A percentile compares a stretch with the other conserved stretches of the same genome.
phyloP scores from a whole-genome alignment of 30 jellyfish, hydroid and myxozoan species.

The Hydractinia symbiolongicarpus region DNA sequence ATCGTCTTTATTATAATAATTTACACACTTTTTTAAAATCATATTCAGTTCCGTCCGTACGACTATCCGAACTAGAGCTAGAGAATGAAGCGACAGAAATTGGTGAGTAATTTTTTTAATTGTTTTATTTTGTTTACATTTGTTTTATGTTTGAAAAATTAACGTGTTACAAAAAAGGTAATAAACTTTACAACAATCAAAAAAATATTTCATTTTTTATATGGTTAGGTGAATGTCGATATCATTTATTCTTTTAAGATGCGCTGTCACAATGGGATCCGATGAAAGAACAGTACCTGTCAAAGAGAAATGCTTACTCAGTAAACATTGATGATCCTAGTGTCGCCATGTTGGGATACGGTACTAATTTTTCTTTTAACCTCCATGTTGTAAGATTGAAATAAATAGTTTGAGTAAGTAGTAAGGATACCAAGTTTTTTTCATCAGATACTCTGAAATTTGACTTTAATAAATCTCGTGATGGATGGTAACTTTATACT shows the following conservation, averaged over 20 bases:
- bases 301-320: conserved; percentile 64
- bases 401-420: neutral
- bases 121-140: too few species aligned
- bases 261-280: conserved; percentile 76
- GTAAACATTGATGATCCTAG: conserved; percentile 72
- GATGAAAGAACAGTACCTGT: conserved; percentile 66
- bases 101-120: too few species aligned
- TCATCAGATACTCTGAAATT: too few species aligned
- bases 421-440: neutral
- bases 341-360: conserved; percentile 64
- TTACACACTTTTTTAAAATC: too few species aligned
- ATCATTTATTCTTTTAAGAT: neutral
- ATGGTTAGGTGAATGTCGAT: neutral
- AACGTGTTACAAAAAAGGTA: too few species aligned
- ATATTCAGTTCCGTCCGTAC: too few species aligned
- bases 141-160: too few species aligned
- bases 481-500: too few species aligned
- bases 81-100: too few species aligned
- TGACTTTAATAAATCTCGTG: neutral
- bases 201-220: neutral
- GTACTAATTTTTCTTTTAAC: conserved; percentile 1
- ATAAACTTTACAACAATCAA: too few species aligned
- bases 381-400: neutral
- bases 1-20: too few species aligned
- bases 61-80: too few species aligned